Percentiles rank a stretch among this genome's conserved stretches.
These are phyloP conservation scores for Danio rerio DNA, from an alignment of 2,113 vertebrate genomes.

Conservation along the genomic window DNA sequence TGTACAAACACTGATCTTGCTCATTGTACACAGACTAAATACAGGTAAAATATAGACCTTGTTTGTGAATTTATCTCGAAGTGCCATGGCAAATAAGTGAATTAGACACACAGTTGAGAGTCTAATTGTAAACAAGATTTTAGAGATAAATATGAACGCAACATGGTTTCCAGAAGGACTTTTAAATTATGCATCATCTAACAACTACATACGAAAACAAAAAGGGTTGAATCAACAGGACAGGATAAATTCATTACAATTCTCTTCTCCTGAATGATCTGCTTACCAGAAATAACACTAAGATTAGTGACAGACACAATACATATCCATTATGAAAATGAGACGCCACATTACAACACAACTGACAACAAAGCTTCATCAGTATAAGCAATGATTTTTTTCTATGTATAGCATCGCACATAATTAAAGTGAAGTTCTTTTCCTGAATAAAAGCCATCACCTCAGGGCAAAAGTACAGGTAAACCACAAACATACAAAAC, in stretches of 20 bases:
- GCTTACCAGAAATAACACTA: not conserved
- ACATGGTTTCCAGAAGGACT: constrained; percentile 4
- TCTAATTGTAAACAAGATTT: constrained; percentile 34
- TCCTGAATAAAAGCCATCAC: not conserved
- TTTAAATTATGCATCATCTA: not conserved
- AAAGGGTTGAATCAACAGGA: not conserved
- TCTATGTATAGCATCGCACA: not conserved
- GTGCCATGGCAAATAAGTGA: constrained; percentile 30
- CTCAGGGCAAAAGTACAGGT: not conserved
- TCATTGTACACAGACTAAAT: not conserved
- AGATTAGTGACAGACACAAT: not conserved
- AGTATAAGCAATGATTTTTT: not conserved
- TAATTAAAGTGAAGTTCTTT: not conserved
- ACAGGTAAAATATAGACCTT: not conserved
- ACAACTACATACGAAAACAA: not conserved
- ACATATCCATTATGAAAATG: not conserved
- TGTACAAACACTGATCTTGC: not conserved
- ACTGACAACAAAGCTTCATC: not conserved
- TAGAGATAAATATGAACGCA: constrained; percentile 24
- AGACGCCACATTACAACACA: not conserved
- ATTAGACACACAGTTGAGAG: constrained; percentile 15
- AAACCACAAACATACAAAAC: not conserved
- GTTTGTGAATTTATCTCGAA: not conserved
- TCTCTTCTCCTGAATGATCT: not conserved
- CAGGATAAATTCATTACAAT: not conserved